Evolutionary conservation across 2,888 invertebrate species (phyloP).

Genomic region (Synanthedon formicaeformis): DNA sequence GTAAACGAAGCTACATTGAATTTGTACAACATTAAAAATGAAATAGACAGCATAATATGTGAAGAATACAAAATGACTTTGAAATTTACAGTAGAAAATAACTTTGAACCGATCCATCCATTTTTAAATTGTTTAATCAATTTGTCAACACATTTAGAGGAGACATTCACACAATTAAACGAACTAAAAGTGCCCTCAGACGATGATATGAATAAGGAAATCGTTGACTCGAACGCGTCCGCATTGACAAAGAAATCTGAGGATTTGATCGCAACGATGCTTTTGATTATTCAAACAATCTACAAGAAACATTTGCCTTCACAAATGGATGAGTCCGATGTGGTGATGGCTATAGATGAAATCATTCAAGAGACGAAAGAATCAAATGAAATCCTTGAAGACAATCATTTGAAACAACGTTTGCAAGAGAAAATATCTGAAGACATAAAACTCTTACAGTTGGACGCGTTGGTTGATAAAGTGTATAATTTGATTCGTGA

Average conservation of each 20-base stretch:
- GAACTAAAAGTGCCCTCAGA: slow-evolving; percentile 26
- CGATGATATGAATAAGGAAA: slow-evolving; percentile 24
- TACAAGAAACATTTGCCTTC: slow-evolving; percentile 53
- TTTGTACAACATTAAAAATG: slow-evolving; percentile 28
- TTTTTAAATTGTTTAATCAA: slow-evolving; percentile 35
- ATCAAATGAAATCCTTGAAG: slow-evolving; percentile 65
- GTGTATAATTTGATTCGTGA: slow-evolving; percentile 42
- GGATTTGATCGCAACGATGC: slow-evolving; percentile 46
- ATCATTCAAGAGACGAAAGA: slow-evolving; percentile 44
- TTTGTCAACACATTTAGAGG: slow-evolving; percentile 30
- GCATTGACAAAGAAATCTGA: slow-evolving; percentile 33
- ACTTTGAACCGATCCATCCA: slow-evolving; percentile 35
- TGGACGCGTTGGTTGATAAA: slow-evolving; percentile 55
- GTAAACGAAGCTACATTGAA: slow-evolving; percentile 32
- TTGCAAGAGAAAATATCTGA: slow-evolving; percentile 72
- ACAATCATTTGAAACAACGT: slow-evolving; percentile 76
- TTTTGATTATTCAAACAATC: slow-evolving; percentile 39
- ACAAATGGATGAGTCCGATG: slow-evolving; percentile 31
- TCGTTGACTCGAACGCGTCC: neutral
- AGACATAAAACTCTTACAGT: slow-evolving; percentile 72
- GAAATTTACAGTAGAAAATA: slow-evolving; percentile 19
- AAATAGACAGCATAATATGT: slow-evolving; percentile 28
- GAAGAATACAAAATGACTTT: slow-evolving; percentile 37
- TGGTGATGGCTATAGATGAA: slow-evolving; percentile 45
- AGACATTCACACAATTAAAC: slow-evolving; percentile 23